phyloP scores from a whole-genome alignment of 2,888 invertebrate species.

The Micoletzkya japonica region DNA sequence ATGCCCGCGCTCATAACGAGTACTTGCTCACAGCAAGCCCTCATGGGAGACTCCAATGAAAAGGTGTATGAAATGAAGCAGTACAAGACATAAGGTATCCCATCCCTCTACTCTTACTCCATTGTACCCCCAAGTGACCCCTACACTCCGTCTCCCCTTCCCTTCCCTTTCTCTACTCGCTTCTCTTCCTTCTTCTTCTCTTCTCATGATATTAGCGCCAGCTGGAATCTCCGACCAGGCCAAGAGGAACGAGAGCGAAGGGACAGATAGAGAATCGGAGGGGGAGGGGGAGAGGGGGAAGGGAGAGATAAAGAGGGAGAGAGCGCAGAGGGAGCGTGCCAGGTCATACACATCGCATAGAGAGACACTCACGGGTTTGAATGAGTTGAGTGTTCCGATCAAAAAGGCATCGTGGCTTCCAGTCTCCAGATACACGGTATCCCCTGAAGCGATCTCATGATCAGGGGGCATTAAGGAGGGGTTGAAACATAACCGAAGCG shows the following conservation, averaged over 20 bases:
- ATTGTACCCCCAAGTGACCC: no score
- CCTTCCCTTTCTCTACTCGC: no score
- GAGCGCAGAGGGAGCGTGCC: not conserved
- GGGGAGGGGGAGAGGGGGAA: not conserved
- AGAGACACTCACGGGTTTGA: constrained; percentile 3
- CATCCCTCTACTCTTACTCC: no score
- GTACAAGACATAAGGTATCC: no score
- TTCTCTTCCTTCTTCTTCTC: no score
- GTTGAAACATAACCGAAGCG: not conserved
- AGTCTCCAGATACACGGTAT: not conserved
- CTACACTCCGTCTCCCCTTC: no score
- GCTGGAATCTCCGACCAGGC: not conserved
- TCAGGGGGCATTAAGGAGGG: not conserved
- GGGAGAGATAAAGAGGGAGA: not conserved
- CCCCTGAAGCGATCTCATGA: not conserved
- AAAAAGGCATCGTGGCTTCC: not conserved
- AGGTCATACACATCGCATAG: not conserved
- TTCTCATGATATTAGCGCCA: no score
- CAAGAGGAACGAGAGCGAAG: not conserved
- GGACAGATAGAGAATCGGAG: no score
- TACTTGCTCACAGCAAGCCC: no score
- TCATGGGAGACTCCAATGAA: no score
- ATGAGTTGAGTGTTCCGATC: constrained; percentile 2
- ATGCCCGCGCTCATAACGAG: no score
- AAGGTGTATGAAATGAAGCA: no score